Evolutionary conservation across 2,113 vertebrate genomes (phyloP).

Genomic region (Antennarius striatus): DNA sequence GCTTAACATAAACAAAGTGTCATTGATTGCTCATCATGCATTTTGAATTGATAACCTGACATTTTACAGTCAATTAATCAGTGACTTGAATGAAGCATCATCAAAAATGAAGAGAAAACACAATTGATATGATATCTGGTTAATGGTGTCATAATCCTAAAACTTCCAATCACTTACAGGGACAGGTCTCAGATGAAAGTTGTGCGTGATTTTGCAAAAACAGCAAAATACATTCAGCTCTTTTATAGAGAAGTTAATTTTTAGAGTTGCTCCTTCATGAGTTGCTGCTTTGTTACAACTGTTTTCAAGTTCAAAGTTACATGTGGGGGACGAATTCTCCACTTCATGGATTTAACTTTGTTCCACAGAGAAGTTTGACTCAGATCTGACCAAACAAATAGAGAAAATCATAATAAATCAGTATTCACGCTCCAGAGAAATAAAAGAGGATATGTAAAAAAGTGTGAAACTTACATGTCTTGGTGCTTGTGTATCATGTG

Average conservation of each 20-base stretch:
- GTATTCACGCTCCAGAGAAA: neutral
- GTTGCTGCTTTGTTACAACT: conserved; percentile 17
- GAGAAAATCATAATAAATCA: neutral
- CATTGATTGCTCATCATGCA: neutral
- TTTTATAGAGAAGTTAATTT: conserved; percentile 2
- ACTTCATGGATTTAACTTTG: conserved; percentile 56
- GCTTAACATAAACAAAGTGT: conserved; percentile 4
- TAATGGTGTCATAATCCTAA: neutral
- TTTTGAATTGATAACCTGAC: neutral
- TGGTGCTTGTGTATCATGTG: conserved; percentile 74
- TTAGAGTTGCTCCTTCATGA: conserved; percentile 7
- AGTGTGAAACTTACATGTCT: conserved; percentile 66
- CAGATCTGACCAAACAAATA: conserved; percentile 57
- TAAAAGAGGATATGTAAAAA: neutral
- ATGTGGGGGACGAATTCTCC: neutral
- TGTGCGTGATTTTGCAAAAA: neutral
- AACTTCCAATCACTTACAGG: neutral
- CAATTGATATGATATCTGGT: neutral
- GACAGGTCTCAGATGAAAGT: neutral
- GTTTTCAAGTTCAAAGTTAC: conserved; percentile 18
- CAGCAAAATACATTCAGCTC: neutral
- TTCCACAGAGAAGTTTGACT: conserved; percentile 76
- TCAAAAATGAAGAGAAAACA: neutral
- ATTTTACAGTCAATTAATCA: neutral
- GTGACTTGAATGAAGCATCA: neutral